phyloP scores from a whole-genome alignment of 2,888 invertebrate genomes.

The Andrena hattorfiana region DNA sequence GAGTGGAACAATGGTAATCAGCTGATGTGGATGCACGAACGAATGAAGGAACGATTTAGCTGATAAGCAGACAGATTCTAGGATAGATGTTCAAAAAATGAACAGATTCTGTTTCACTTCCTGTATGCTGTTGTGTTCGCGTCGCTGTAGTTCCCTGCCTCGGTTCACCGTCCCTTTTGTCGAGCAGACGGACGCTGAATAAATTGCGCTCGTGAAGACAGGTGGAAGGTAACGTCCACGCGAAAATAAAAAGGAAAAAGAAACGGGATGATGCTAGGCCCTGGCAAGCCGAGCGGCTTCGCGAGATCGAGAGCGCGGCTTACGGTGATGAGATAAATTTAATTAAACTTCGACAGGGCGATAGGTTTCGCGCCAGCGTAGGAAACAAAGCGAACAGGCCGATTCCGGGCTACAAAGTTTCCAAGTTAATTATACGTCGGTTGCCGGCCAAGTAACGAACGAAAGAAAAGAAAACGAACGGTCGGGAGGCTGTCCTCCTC shows the following conservation, averaged over 20 bases:
- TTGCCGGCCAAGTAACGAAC: background rate
- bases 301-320: conserved; percentile 44
- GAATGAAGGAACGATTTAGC: conserved; percentile 41
- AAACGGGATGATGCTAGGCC: background rate
- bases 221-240: conserved; percentile 35
- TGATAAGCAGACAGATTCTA: background rate
- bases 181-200: conserved; percentile 2
- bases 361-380: conserved; percentile 3
- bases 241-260: background rate
- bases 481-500: conserved; percentile 19
- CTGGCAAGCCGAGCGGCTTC: background rate
- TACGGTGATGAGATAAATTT: conserved; percentile 68
- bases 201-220: background rate
- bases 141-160: background rate
- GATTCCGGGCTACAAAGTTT: conserved; percentile 13
- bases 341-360: conserved; percentile 65
- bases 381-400: conserved; percentile 25
- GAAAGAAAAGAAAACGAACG: background rate
- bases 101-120: background rate
- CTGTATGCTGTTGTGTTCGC: background rate
- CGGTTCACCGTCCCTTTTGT: background rate
- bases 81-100: background rate
- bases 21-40: conserved; percentile 11
- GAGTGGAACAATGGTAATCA: background rate
- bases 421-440: conserved; percentile 36